Evolutionary conservation across 1,140 invertebrate species (phyloP), one percentile per base, ranked within the genome.

Genomic region (Trichonephila clavata): DNA sequence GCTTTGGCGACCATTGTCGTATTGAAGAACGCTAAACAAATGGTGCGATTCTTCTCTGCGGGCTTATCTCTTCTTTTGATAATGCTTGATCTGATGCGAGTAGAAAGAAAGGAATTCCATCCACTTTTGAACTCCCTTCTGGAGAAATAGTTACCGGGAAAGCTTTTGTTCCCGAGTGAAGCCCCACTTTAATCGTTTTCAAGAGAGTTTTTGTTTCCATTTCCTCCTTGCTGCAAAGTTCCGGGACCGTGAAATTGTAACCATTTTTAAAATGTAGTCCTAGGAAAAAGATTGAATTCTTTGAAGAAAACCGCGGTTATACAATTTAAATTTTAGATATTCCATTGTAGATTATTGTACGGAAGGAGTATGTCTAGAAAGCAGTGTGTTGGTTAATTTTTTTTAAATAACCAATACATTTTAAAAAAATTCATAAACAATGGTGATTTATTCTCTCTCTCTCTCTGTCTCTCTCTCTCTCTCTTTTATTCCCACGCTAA

Each of bases 11-110:
- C 86, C 63, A 88, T 88, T 63, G 86, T 63, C 43, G 61, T 50
- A 88, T 65, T 88, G 60, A 88, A 68, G 86, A 88, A 68, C 57
- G 20, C 86, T 63, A 68, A 68, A 88, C 63, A 88, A 88, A 88
- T 88, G 86, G 63, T 43, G 86, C 61, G n/a, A 88, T 65, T 88
- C 43, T 65, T 88, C 61, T 88, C 27, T 21, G 32, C 8, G 86
- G 61, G 59, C 61, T 50, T 77, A 77, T 77, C 71, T 77, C 71
- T 77, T 77, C 71, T 14, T 50, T 32, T 27, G 71, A 77, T 77
- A 77, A 77, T 77, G 27, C 71, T 77, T 77, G 71, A 77, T 77
- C 71, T 77, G 71, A 77, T 77, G 71, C 71, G 32, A 18, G 24
- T 27, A 18, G 18, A 77, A 77, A 39, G 71, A 77, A 77, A 77